A percentile compares a stretch with the other conserved stretches of the same genome.
Evolutionary conservation across 1,140 invertebrate genomes (phyloP).

Genomic region (Dufourea novaeangliae): DNA sequence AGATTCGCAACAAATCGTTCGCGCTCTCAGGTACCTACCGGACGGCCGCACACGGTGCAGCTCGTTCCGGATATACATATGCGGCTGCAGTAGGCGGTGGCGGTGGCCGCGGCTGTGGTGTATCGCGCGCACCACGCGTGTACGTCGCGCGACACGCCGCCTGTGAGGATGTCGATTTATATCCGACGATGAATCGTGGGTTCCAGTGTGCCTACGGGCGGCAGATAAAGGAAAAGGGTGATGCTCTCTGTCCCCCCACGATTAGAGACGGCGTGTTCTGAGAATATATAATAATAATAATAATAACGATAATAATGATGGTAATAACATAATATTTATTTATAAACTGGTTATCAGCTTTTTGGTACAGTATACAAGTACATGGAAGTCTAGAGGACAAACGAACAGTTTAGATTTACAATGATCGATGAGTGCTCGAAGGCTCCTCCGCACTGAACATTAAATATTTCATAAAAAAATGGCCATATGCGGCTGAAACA

Average conservation of each 20-base stretch:
- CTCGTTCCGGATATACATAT: conserved; percentile 15
- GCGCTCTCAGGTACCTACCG: background rate
- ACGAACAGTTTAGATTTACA: too few species aligned
- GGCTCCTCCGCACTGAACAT: too few species aligned
- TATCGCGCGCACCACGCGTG: conserved; percentile 41
- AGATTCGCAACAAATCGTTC: conserved; percentile 41
- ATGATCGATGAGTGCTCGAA: too few species aligned
- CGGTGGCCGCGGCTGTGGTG: conserved; percentile 27
- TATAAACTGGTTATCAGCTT: too few species aligned
- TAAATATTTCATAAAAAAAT: too few species aligned
- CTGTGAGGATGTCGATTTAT: conserved; percentile 60
- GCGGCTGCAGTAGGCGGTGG: conserved; percentile 53
- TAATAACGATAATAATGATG: too few species aligned
- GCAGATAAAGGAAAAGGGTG: background rate
- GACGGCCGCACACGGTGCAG: conserved; percentile 36
- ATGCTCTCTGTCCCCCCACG: too few species aligned
- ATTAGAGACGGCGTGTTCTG: conserved; percentile 3
- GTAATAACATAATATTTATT: too few species aligned
- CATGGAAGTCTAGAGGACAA: too few species aligned
- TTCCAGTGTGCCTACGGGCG: conserved; percentile 19
- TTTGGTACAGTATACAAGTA: too few species aligned
- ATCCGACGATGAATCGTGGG: conserved; percentile 59
- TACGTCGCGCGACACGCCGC: conserved; percentile 34
- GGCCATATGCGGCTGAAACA: too few species aligned
- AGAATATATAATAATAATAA: too few species aligned